These are phyloP conservation scores for Dichetophora obliterata DNA, from an alignment of 2,888 invertebrate species.

Conservation along the genomic window DNA sequence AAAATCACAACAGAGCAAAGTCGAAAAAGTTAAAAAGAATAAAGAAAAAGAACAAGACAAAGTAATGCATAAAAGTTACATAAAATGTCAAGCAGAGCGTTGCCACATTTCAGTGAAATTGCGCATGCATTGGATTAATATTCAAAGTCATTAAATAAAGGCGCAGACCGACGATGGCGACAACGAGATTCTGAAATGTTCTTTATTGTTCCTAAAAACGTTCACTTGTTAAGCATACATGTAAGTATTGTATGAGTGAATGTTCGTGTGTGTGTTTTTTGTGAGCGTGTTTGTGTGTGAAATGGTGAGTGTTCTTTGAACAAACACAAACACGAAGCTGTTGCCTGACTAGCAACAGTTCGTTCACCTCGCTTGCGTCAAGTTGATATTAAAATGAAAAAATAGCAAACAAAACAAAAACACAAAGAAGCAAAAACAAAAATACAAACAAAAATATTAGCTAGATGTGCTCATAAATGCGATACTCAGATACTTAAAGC, in stretches of 20 bases:
- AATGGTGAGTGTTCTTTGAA: neutral
- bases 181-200: neutral
- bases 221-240: neutral
- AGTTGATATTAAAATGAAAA: conserved; percentile 27
- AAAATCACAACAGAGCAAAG: too few species aligned
- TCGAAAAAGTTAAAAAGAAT: too few species aligned
- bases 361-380: conserved; percentile 43
- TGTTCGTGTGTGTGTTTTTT: neutral
- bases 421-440: neutral
- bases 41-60: too few species aligned
- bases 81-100: too few species aligned
- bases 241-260: neutral
- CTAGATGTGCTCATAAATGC: neutral
- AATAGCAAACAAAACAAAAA: neutral
- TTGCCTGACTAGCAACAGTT: conserved; percentile 16
- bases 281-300: neutral
- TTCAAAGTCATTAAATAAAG: too few species aligned
- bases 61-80: too few species aligned
- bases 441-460: neutral
- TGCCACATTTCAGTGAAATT: too few species aligned
- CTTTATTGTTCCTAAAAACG: neutral
- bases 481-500: neutral
- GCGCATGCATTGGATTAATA: too few species aligned
- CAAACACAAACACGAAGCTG: neutral
- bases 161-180: too few species aligned